These are phyloP conservation scores for Rhodophaea formosa DNA, from an alignment of 2,888 invertebrate genomes.

Conservation along the genomic window DNA sequence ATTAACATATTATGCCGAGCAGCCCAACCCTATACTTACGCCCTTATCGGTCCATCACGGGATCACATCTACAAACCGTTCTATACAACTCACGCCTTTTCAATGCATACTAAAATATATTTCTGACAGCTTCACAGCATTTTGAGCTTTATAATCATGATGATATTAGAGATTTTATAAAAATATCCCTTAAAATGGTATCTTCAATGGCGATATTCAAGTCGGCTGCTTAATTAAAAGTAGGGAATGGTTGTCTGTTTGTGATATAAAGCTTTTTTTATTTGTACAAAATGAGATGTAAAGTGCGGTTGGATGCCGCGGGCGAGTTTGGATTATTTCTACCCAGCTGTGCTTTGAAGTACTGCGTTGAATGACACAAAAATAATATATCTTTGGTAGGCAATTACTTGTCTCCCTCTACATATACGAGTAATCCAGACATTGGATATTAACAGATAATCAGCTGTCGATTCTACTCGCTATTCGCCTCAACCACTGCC, in stretches of 20 bases:
- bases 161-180: background rate
- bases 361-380: too few relatives aligned
- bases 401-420: too few relatives aligned
- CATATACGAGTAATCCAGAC: too few relatives aligned
- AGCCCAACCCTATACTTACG: background rate
- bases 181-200: background rate
- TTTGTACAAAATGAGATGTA: constrained; percentile 11
- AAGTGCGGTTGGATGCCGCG: background rate
- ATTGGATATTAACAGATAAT: too few relatives aligned
- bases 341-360: background rate
- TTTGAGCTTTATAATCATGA: constrained; percentile 6
- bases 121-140: constrained; percentile 3
- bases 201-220: constrained; percentile 13
- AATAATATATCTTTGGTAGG: too few relatives aligned
- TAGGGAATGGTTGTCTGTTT: constrained; percentile 10
- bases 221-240: constrained; percentile 18
- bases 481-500: too few relatives aligned
- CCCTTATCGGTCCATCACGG: background rate
- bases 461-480: too few relatives aligned
- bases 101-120: constrained; percentile 16
- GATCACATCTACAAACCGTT: constrained; percentile 9
- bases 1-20: background rate
- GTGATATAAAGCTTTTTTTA: constrained; percentile 3
- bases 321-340: background rate
- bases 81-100: constrained; percentile 16